Evolutionary conservation across 2,888 invertebrate species (phyloP).

Genomic region (Ormyrus thymus): DNA sequence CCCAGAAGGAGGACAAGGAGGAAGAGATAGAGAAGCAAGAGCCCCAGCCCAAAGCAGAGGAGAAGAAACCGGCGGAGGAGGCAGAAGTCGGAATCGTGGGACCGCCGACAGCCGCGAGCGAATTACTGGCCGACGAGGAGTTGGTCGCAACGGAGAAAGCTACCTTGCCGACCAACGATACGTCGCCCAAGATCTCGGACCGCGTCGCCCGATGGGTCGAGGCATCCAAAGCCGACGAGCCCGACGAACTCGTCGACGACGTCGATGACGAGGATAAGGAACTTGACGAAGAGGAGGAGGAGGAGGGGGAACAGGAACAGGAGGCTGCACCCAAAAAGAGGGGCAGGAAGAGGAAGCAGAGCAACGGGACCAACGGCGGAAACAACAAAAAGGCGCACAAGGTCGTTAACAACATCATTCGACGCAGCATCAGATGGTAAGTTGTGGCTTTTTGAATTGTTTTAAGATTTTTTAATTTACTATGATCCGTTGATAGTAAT

Average conservation of each 20-base stretch:
- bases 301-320: slow-evolving; percentile 37
- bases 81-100: slow-evolving; percentile 69
- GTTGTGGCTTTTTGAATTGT: slow-evolving; percentile 41
- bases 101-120: slow-evolving; percentile 67
- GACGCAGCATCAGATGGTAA: slow-evolving; percentile 73
- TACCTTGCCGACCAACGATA: slow-evolving; percentile 64
- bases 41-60: background rate
- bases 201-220: slow-evolving; percentile 74
- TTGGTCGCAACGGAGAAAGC: slow-evolving; percentile 62
- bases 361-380: slow-evolving; percentile 42
- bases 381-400: slow-evolving; percentile 67
- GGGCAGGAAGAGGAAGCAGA: slow-evolving; percentile 47
- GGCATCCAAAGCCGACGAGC: slow-evolving; percentile 67
- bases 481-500: too few relatives aligned
- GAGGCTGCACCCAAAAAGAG: slow-evolving; percentile 15
- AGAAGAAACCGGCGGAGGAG: slow-evolving; percentile 7
- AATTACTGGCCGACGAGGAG: slow-evolving; percentile 68
- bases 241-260: slow-evolving; percentile 12
- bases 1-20: background rate
- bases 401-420: slow-evolving; percentile 71
- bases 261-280: slow-evolving; percentile 8
- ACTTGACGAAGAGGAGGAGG: slow-evolving; percentile 21
- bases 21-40: background rate
- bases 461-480: too few relatives aligned
- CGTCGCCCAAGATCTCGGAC: slow-evolving; percentile 64